phyloP scores from a whole-genome alignment of 2,797 vertebrate species.

The Macroramphosus scolopax region DNA sequence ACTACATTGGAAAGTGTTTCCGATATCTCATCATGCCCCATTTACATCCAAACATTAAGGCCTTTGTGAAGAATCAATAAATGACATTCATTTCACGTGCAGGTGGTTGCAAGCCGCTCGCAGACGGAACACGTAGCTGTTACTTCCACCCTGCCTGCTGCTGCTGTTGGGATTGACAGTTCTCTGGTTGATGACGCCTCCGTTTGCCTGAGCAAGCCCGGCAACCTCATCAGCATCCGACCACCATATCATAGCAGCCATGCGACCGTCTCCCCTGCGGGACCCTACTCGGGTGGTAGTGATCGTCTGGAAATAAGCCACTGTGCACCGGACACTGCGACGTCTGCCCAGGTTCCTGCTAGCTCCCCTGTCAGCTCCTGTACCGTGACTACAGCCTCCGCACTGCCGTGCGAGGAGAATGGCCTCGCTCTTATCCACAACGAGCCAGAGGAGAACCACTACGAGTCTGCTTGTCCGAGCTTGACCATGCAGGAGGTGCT shows the following conservation, averaged over 20 bases:
- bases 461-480: slow-evolving; percentile 53
- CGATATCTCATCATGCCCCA: too few relatives aligned
- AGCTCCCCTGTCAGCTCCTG: slow-evolving; percentile 6
- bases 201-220: slow-evolving; percentile 66
- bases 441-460: slow-evolving; percentile 69
- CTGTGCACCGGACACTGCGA: neutral
- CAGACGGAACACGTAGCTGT: slow-evolving; percentile 8
- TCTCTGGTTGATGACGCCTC: slow-evolving; percentile 3
- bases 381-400: neutral
- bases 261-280: neutral
- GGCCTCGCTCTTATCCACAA: slow-evolving; percentile 21
- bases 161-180: neutral
- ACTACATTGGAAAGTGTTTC: too few relatives aligned
- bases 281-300: slow-evolving; percentile 49
- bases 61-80: neutral
- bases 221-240: slow-evolving; percentile 38
- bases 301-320: slow-evolving; percentile 63
- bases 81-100: slow-evolving; percentile 10
- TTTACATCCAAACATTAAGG: neutral
- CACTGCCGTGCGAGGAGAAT: slow-evolving; percentile 38
- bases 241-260: slow-evolving; percentile 1
- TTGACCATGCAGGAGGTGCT: slow-evolving; percentile 27
- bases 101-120: slow-evolving; percentile 37
- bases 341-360: neutral
- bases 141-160: neutral